Evolutionary conservation across 2,797 vertebrate genomes (phyloP).

Genomic region (Nannoperca obscura): DNA sequence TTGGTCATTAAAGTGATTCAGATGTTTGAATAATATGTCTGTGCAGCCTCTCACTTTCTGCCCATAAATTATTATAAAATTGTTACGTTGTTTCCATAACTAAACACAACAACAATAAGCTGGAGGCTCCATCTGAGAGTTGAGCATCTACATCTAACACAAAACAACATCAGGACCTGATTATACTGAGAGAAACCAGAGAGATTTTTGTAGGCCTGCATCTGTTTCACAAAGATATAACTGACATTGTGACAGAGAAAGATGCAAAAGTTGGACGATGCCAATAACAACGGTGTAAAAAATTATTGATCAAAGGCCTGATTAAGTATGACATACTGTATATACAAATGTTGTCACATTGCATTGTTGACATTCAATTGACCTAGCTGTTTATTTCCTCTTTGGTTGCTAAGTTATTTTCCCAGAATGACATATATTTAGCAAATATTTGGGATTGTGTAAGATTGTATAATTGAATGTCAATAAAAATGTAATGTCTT

Average conservation of each 20-base stretch:
- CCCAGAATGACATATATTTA: background rate
- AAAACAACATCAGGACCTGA: constrained; percentile 58
- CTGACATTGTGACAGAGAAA: constrained; percentile 6
- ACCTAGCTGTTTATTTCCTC: background rate
- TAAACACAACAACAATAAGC: constrained; percentile 50
- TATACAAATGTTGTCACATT: constrained; percentile 9
- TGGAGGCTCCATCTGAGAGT: constrained; percentile 35
- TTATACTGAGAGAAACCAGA: constrained; percentile 49
- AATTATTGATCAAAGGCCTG: constrained; percentile 28
- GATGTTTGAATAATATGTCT: constrained; percentile 59
- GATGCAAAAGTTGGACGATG: constrained; percentile 16
- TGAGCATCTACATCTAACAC: constrained; percentile 29
- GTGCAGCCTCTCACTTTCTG: constrained; percentile 31
- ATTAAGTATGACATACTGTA: constrained; percentile 16
- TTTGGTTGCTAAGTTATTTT: background rate
- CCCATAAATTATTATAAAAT: constrained; percentile 56
- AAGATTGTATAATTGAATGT: constrained; percentile 4
- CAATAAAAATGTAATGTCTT: constrained; percentile 6
- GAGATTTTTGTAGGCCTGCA: constrained; percentile 34
- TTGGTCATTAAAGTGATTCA: constrained; percentile 55
- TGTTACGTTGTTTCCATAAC: constrained; percentile 42
- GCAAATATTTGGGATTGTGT: background rate
- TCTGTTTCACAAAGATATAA: constrained; percentile 47
- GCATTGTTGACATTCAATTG: constrained; percentile 4
- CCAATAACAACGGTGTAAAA: background rate